A percentile compares a stretch with the other conserved stretches of the same genome.
Evolutionary conservation across 2,888 invertebrate species (phyloP).

Genomic region (Nephrotoma flavescens): DNA sequence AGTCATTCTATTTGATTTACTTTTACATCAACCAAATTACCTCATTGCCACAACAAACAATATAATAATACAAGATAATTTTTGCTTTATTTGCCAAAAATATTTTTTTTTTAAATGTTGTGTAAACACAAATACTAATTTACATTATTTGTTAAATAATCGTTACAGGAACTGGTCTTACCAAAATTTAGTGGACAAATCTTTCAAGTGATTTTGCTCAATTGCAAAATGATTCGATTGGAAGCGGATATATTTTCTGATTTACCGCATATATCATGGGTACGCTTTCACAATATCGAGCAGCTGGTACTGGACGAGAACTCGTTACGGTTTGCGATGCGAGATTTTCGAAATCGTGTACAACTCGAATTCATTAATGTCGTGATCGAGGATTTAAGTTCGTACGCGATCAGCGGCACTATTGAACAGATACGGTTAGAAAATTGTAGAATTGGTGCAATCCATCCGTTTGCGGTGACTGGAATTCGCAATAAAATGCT

Average conservation of each 20-base stretch:
- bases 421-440: slow-evolving; percentile 52
- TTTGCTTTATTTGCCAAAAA: background rate
- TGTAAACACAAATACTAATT: background rate
- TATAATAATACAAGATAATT: background rate
- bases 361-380: slow-evolving; percentile 28
- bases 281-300: slow-evolving; percentile 46
- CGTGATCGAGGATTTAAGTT: slow-evolving; percentile 38
- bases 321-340: slow-evolving; percentile 41
- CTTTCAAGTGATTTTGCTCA: slow-evolving; percentile 45
- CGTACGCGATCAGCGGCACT: slow-evolving; percentile 54
- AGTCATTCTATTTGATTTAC: background rate
- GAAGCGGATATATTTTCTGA: slow-evolving; percentile 40
- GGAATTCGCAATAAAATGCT: slow-evolving; percentile 47
- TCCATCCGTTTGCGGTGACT: slow-evolving; percentile 60
- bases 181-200: slow-evolving; percentile 28
- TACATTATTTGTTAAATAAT: background rate
- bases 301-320: slow-evolving; percentile 45
- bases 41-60: background rate
- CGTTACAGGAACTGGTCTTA: slow-evolving; percentile 41
- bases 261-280: slow-evolving; percentile 44
- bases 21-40: background rate
- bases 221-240: slow-evolving; percentile 48
- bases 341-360: slow-evolving; percentile 28
- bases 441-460: slow-evolving; percentile 41
- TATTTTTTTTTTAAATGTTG: background rate